Evolutionary conservation across 1,140 invertebrate species (phyloP).

Genomic region (Drosophila miranda): DNA sequence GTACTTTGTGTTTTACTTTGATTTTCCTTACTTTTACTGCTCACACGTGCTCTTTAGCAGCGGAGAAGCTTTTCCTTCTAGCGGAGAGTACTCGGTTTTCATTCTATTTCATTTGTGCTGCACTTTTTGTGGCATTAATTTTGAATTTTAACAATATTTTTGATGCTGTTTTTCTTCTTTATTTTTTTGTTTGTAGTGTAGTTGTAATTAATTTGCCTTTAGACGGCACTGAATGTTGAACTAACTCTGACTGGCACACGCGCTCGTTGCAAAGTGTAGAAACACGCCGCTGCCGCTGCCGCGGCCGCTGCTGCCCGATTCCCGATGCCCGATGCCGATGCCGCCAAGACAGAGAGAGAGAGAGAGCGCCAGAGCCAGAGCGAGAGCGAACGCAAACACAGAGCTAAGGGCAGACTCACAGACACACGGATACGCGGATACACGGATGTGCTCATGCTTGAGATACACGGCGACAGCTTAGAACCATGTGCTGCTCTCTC

Average conservation of each 20-base stretch:
- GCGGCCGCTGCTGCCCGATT: constrained; percentile 57
- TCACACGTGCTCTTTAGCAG: constrained; percentile 36
- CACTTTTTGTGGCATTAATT: not conserved
- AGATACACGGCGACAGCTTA: constrained; percentile 20
- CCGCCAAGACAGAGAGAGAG: constrained; percentile 9
- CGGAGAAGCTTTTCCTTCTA: not conserved
- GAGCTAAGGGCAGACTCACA: constrained; percentile 55
- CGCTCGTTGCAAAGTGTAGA: constrained; percentile 46
- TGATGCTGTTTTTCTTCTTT: not conserved
- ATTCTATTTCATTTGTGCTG: constrained; percentile 4
- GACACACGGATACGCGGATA: constrained; percentile 29
- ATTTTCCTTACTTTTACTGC: constrained; percentile 27
- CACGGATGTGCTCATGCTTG: constrained; percentile 5
- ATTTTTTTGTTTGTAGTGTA: constrained; percentile 10
- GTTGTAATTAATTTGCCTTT: constrained; percentile 38
- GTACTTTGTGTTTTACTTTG: constrained; percentile 10
- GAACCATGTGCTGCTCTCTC: constrained; percentile 8
- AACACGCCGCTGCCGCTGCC: constrained; percentile 61
- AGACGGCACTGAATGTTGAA: constrained; percentile 44
- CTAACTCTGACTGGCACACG: constrained; percentile 49
- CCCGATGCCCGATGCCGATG: constrained; percentile 24
- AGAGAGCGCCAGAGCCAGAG: constrained; percentile 17
- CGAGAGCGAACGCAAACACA: constrained; percentile 8
- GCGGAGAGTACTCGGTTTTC: constrained; percentile 12
- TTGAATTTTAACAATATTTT: not conserved